Conservation (phyloP, 2,888 invertebrate species). For the Clanis bilineata region DNA sequence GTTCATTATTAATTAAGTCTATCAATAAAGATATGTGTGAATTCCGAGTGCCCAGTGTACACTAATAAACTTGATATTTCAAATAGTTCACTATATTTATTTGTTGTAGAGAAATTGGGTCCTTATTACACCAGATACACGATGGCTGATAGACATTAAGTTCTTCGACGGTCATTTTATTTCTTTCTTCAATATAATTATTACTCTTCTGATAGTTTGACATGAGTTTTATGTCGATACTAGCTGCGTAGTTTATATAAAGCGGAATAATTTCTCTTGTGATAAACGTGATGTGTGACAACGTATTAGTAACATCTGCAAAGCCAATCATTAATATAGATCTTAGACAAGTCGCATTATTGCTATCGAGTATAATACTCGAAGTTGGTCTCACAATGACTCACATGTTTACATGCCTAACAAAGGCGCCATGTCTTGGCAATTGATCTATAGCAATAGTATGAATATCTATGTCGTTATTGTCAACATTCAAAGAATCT, state of each 20-base stretch:
- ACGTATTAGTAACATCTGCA: neutral
- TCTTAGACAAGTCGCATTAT: neutral
- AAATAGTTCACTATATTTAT: too few relatives aligned
- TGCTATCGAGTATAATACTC: neutral
- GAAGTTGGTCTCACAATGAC: constrained; percentile 5
- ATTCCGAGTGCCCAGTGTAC: too few relatives aligned
- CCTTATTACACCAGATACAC: too few relatives aligned
- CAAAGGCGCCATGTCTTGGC: neutral
- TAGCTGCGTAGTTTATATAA: too few relatives aligned
- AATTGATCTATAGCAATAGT: neutral
- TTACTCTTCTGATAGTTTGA: too few relatives aligned
- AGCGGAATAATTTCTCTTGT: neutral
- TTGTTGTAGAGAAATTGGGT: too few relatives aligned
- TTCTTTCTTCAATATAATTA: too few relatives aligned
- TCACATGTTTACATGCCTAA: neutral
- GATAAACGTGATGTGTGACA: neutral
- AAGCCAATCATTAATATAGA: neutral
- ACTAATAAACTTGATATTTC: too few relatives aligned
- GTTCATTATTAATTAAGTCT: neutral
- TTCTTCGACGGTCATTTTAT: too few relatives aligned
- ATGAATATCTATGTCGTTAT: neutral
- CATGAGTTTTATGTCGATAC: too few relatives aligned
- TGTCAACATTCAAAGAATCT: neutral
- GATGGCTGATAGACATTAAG: too few relatives aligned
- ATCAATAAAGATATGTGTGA: too few relatives aligned